Conservation (phyloP, 2,113 vertebrate genomes). For the Albula glossodonta region DNA sequence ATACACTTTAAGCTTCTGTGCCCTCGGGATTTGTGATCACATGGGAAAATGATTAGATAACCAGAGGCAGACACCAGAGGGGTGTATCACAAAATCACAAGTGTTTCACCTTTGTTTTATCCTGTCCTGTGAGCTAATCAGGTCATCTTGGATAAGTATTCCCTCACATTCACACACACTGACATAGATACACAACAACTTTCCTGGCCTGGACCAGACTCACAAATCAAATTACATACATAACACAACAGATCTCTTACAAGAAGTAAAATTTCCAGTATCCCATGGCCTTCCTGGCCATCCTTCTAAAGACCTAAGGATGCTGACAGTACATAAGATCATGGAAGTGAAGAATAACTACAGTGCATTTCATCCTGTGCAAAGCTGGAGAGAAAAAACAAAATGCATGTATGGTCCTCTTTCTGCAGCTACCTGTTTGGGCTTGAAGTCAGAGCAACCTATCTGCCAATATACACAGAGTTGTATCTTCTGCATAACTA, state of each 20-base stretch:
- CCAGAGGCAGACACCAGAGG: background rate
- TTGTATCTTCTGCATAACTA: constrained; percentile 49
- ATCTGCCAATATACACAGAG: constrained; percentile 19
- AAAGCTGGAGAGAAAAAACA: background rate
- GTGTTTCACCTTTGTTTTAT: background rate
- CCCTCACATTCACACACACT: too few relatives aligned
- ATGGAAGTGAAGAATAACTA: background rate
- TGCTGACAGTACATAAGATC: too few relatives aligned
- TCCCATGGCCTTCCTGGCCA: too few relatives aligned
- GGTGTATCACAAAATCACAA: background rate
- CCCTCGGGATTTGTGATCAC: background rate
- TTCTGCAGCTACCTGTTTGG: constrained; percentile 49
- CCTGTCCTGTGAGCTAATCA: background rate
- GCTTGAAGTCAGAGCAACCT: constrained; percentile 57
- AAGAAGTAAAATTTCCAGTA: too few relatives aligned
- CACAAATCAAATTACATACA: too few relatives aligned
- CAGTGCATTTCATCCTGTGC: background rate
- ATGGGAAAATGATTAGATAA: background rate
- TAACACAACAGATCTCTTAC: too few relatives aligned
- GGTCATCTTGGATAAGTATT: too few relatives aligned
- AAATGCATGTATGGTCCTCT: background rate
- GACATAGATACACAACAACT: too few relatives aligned
- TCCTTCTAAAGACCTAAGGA: too few relatives aligned
- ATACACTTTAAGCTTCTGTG: background rate
- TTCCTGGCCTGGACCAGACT: too few relatives aligned